Conservation (phyloP, 35 echinoderm and acorn worm genomes). For the Eucidaris tribuloides region DNA sequence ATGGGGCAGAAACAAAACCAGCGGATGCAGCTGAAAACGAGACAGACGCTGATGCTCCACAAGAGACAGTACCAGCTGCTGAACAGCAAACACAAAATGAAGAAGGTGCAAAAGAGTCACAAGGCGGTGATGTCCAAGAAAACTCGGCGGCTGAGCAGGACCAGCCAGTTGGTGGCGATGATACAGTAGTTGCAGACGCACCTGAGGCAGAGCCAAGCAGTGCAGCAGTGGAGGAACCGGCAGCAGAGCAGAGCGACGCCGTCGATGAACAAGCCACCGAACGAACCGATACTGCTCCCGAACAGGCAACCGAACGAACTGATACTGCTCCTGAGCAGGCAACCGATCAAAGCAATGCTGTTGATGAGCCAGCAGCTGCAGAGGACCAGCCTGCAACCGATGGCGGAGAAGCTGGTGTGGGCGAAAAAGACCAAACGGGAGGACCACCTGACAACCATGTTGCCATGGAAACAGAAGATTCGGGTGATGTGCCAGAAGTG, state of each 20-base stretch:
- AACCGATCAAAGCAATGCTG: neutral
- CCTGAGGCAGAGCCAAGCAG: neutral
- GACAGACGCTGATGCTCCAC: neutral
- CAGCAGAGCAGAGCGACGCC: neutral
- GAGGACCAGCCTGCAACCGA: neutral
- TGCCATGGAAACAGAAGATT: slow-evolving; percentile 84
- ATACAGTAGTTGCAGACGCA: neutral
- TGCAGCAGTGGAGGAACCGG: neutral
- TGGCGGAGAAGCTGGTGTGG: neutral
- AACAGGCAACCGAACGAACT: neutral
- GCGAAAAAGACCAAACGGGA: neutral
- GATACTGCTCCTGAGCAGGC: neutral
- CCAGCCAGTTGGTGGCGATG: slow-evolving; percentile 3
- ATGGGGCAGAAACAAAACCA: neutral
- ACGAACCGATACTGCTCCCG: neutral
- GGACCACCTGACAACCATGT: slow-evolving; percentile 19
- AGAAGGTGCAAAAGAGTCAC: too few relatives aligned
- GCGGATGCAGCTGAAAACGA: neutral
- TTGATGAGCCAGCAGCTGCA: neutral
- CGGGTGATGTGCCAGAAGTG: slow-evolving; percentile 65
- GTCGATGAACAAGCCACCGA: neutral
- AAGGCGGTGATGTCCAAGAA: too few relatives aligned
- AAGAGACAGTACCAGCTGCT: neutral
- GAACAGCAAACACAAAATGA: too few relatives aligned
- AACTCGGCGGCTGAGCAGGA: neutral